Evolutionary conservation across 2,888 invertebrate genomes (phyloP).

Genomic region (Myopa tessellatipennis): DNA sequence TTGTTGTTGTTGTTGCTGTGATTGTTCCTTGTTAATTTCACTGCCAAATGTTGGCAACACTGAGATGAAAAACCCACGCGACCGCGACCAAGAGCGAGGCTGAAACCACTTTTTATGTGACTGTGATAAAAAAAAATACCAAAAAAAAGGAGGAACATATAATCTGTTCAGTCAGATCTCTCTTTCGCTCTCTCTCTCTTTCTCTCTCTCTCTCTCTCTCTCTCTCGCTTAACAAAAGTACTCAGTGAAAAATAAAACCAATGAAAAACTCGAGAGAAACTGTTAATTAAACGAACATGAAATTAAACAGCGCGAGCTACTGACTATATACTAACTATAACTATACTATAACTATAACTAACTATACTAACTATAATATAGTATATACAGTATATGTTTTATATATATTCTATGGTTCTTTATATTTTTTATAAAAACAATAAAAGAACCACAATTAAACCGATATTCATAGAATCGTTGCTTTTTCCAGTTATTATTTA

Average conservation of each 20-base stretch:
- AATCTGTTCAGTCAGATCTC: neutral
- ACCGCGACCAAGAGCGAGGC: constrained; percentile 31
- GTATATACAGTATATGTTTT: no score
- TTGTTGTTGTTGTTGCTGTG: constrained; percentile 3
- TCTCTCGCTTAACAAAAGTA: neutral
- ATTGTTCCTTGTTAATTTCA: constrained; percentile 29
- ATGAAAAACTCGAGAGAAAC: neutral
- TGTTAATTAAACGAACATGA: neutral
- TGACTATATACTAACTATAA: no score
- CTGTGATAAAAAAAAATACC: constrained; percentile 9
- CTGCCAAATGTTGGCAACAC: constrained; percentile 31
- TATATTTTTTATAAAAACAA: no score
- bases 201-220: neutral
- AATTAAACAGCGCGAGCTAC: neutral
- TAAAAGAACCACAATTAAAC: no score
- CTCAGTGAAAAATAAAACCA: neutral
- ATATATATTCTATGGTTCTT: no score
- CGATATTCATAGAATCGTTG: no score
- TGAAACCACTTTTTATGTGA: constrained; percentile 7
- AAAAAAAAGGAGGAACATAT: neutral
- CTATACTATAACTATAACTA: no score
- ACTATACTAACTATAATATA: no score
- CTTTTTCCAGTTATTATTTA: no score
- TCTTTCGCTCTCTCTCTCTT: neutral
- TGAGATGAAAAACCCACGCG: constrained; percentile 4